Conservation (phyloP, 2,797 vertebrate species). For the Champsocephalus esox region DNA sequence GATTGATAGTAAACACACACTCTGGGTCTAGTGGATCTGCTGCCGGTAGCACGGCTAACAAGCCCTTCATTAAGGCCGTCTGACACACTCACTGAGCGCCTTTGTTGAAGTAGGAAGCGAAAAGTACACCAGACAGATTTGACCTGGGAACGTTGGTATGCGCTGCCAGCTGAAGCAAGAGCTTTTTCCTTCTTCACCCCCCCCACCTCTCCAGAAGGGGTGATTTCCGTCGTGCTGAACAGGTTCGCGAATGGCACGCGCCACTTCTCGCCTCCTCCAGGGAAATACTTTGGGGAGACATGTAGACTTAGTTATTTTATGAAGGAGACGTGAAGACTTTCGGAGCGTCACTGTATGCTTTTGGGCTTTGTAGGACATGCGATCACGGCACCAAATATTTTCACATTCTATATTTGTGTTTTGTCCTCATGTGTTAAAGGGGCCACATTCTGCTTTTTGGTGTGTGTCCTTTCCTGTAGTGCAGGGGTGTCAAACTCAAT, state of each 20-base stretch:
- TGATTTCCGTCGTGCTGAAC: slow-evolving; percentile 67
- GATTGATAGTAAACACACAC: slow-evolving; percentile 81
- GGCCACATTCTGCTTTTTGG: too few relatives aligned
- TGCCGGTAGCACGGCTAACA: slow-evolving; percentile 72
- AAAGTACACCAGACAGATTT: slow-evolving; percentile 77
- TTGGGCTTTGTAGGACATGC: too few relatives aligned
- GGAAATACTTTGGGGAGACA: slow-evolving; percentile 34
- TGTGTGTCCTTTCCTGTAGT: too few relatives aligned
- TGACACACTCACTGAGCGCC: slow-evolving; percentile 79
- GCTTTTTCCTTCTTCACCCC: slow-evolving; percentile 12
- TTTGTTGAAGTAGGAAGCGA: slow-evolving; percentile 80
- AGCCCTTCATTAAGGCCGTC: slow-evolving; percentile 80
- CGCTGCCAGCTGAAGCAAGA: slow-evolving; percentile 56
- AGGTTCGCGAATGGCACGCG: slow-evolving; percentile 66
- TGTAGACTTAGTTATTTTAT: not conserved
- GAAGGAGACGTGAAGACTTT: too few relatives aligned
- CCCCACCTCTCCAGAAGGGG: slow-evolving; percentile 47
- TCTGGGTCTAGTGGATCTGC: slow-evolving; percentile 73
- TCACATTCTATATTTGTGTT: too few relatives aligned
- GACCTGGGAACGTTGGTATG: slow-evolving; percentile 73
- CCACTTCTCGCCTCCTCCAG: slow-evolving; percentile 40
- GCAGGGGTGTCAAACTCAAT: too few relatives aligned
- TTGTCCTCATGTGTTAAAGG: too few relatives aligned
- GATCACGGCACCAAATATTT: too few relatives aligned
- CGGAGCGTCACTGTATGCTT: too few relatives aligned